A percentile compares a stretch with the other conserved stretches of the same genome.
These are phyloP conservation scores for Resseliella maxima DNA, from an alignment of 2,888 invertebrate genomes.

Conservation along the genomic window DNA sequence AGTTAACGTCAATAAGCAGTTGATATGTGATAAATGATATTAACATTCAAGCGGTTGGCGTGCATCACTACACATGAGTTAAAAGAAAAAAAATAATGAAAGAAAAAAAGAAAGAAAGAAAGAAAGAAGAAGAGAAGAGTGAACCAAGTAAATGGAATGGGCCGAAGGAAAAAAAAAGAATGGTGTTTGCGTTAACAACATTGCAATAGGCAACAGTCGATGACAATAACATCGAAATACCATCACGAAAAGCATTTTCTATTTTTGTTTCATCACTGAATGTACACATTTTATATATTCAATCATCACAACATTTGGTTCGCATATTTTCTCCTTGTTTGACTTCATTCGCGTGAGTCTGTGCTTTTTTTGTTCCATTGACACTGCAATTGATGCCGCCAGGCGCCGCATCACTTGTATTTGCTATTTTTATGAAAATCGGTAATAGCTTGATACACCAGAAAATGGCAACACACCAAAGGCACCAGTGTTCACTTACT, in stretches of 20 bases:
- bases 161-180: not conserved
- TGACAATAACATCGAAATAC: not conserved
- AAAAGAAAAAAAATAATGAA: not conserved
- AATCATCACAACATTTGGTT: not conserved
- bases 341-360: not conserved
- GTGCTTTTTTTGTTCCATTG: not conserved
- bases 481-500: not conserved
- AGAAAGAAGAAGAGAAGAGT: not conserved
- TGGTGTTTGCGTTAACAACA: not conserved
- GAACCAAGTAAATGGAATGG: not conserved
- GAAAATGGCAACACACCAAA: not conserved
- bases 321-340: conserved; percentile 17
- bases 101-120: not conserved
- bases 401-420: not conserved
- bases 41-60: not conserved
- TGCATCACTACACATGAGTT: not conserved
- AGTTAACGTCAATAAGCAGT: conserved; percentile 30
- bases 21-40: not conserved
- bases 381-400: not conserved
- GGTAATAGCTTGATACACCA: conserved; percentile 2
- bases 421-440: not conserved
- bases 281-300: not conserved
- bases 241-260: not conserved
- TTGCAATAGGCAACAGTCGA: not conserved
- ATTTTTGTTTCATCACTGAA: not conserved